A percentile compares a stretch with the other conserved stretches of the same genome.
These are phyloP conservation scores for Alectoris magna DNA, from an alignment of 2,797 vertebrate species.

Conservation along the genomic window DNA sequence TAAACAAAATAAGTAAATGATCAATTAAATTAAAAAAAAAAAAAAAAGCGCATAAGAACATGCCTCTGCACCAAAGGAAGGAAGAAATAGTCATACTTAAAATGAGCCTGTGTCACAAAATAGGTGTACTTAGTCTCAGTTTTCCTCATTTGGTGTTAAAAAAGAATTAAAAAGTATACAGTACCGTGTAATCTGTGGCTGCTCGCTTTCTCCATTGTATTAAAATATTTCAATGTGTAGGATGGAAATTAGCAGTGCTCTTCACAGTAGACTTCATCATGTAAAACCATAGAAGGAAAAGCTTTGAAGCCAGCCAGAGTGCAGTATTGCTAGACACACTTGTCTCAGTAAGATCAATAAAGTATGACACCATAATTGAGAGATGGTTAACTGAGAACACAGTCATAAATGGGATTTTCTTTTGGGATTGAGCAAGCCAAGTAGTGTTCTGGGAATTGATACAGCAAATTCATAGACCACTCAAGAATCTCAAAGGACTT, in stretches of 20 bases:
- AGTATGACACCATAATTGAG: constrained; percentile 36
- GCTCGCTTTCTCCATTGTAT: background rate
- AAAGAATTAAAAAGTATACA: background rate
- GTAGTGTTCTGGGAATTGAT: constrained; percentile 32
- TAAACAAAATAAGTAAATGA: background rate
- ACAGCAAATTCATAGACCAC: constrained; percentile 41
- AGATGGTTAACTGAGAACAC: constrained; percentile 36
- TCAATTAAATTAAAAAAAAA: background rate
- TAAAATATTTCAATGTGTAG: background rate
- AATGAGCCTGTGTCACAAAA: background rate
- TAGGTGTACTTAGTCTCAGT: background rate
- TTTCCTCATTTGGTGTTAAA: background rate
- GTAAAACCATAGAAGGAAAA: background rate
- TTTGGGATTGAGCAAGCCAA: constrained; percentile 11
- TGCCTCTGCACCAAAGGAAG: background rate
- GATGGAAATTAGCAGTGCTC: background rate
- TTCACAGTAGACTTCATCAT: background rate
- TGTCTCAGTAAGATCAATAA: constrained; percentile 37
- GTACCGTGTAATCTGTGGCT: background rate
- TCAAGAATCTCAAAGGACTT: constrained; percentile 37
- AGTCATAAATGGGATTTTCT: constrained; percentile 44
- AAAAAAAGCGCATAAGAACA: background rate
- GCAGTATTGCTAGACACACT: background rate
- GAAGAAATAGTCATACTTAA: background rate
- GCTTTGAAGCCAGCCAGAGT: background rate